A percentile compares a stretch with the other conserved stretches of the same genome.
Conservation (phyloP, 1,140 invertebrate species). For the Diachasma alloeum region DNA sequence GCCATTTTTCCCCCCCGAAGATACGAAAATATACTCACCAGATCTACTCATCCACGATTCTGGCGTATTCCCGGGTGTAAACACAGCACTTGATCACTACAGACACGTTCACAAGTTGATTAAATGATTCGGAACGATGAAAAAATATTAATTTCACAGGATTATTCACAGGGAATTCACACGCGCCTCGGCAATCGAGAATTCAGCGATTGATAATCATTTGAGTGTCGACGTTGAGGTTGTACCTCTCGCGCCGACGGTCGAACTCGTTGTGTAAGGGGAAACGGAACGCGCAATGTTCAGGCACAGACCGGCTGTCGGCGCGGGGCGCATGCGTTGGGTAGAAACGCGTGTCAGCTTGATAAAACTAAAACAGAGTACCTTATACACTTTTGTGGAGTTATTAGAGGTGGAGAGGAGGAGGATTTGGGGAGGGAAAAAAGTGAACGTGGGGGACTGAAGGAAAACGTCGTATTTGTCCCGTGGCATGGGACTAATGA, state of each 20-base stretch:
- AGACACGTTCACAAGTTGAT: not conserved
- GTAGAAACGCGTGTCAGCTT: slow-evolving; percentile 20
- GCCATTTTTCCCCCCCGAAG: not conserved
- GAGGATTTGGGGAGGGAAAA: slow-evolving; percentile 10
- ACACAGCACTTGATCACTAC: not conserved
- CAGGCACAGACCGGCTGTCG: slow-evolving; percentile 26
- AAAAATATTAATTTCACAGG: not conserved
- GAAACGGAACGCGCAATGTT: slow-evolving; percentile 35
- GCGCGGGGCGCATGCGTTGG: slow-evolving; percentile 25
- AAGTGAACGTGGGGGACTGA: slow-evolving; percentile 22
- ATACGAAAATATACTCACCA: not conserved
- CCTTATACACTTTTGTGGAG: not conserved
- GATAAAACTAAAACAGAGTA: not conserved
- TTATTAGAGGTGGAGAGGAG: slow-evolving; percentile 7
- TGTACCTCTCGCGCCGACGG: slow-evolving; percentile 44
- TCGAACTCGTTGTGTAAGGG: slow-evolving; percentile 53
- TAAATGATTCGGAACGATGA: not conserved
- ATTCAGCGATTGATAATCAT: not conserved
- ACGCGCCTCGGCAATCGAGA: not conserved
- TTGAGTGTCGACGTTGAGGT: not conserved
- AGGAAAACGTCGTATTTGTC: slow-evolving; percentile 10
- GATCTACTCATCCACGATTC: not conserved
- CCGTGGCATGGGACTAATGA: not conserved
- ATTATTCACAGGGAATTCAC: not conserved
- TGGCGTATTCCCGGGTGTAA: not conserved